A percentile compares a stretch with the other conserved stretches of the same genome.
These are phyloP conservation scores for Drosophila eohydei DNA, from an alignment of 2,888 invertebrate genomes.

Conservation along the genomic window DNA sequence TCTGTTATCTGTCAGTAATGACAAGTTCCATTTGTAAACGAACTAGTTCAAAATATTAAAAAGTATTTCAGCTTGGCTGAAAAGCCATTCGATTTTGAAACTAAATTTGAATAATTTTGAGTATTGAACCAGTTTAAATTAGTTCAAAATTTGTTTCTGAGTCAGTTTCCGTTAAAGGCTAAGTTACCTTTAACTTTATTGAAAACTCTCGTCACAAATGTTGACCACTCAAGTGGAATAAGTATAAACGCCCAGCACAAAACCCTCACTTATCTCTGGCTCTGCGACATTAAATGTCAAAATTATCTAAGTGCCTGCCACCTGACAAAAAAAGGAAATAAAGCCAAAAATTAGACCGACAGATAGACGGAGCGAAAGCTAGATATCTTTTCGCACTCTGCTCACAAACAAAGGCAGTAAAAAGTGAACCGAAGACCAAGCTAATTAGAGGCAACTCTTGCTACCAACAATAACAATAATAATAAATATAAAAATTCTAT, in stretches of 20 bases:
- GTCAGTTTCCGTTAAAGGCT: neutral
- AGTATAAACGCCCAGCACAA: slow-evolving; percentile 10
- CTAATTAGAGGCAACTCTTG: slow-evolving; percentile 32
- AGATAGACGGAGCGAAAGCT: neutral
- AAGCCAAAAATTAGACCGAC: neutral
- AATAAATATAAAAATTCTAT: slow-evolving; percentile 22
- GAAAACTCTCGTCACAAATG: neutral
- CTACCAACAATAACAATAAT: slow-evolving; percentile 24
- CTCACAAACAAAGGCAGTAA: slow-evolving; percentile 13
- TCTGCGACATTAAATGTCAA: slow-evolving; percentile 9
- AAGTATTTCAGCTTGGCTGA: neutral
- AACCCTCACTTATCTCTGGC: slow-evolving; percentile 17
- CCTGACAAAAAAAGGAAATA: slow-evolving; percentile 7
- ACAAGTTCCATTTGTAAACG: neutral
- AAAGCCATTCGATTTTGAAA: neutral
- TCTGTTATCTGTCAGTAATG: too few relatives aligned
- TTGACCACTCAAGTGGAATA: slow-evolving; percentile 4
- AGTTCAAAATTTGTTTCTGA: neutral
- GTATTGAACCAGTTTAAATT: neutral
- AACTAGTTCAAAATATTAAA: neutral
- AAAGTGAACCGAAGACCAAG: slow-evolving; percentile 10
- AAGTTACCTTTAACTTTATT: neutral
- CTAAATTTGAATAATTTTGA: neutral
- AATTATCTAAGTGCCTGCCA: slow-evolving; percentile 30
- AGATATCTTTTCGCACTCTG: slow-evolving; percentile 37